A percentile compares a stretch with the other conserved stretches of the same genome.
phyloP scores from a whole-genome alignment of 2,888 invertebrate species.

The Saturnia pavonia region DNA sequence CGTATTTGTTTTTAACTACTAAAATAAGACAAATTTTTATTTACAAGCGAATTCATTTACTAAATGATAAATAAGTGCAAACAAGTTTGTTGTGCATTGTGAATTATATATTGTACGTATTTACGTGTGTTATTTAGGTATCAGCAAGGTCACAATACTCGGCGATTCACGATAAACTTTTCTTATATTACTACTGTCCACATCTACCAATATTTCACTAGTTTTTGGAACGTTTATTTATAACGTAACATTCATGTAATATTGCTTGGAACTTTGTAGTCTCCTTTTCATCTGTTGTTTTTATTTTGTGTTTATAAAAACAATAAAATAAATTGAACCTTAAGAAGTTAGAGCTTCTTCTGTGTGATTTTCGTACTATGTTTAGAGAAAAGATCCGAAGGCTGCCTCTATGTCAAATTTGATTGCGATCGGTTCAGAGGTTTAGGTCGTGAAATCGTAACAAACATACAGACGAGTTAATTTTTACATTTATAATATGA shows the following conservation, averaged over 20 bases:
- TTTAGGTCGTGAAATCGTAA: no score
- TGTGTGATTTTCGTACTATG: no score
- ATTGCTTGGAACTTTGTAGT: background rate
- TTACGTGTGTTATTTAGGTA: constrained; percentile 17
- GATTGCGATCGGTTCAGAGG: no score
- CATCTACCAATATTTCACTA: constrained; percentile 12
- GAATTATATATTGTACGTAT: constrained; percentile 22
- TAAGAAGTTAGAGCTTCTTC: background rate
- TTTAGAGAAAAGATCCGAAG: no score
- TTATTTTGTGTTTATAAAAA: background rate
- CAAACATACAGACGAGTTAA: no score
- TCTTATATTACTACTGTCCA: constrained; percentile 8
- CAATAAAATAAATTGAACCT: background rate
- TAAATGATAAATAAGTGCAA: constrained; percentile 10
- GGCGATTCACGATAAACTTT: constrained; percentile 4
- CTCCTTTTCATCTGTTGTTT: background rate
- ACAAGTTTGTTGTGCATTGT: constrained; percentile 17
- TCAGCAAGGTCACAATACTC: constrained; percentile 6
- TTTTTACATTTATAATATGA: no score
- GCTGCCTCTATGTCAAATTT: no score
- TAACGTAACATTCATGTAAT: background rate
- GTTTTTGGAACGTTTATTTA: no score
- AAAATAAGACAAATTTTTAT: constrained; percentile 6
- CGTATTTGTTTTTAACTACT: background rate
- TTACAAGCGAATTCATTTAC: background rate